Evolutionary conservation across 2,113 vertebrate species (phyloP), one percentile per base, ranked within the genome.

Genomic region (Petrocephalus microphthalmus): DNA sequence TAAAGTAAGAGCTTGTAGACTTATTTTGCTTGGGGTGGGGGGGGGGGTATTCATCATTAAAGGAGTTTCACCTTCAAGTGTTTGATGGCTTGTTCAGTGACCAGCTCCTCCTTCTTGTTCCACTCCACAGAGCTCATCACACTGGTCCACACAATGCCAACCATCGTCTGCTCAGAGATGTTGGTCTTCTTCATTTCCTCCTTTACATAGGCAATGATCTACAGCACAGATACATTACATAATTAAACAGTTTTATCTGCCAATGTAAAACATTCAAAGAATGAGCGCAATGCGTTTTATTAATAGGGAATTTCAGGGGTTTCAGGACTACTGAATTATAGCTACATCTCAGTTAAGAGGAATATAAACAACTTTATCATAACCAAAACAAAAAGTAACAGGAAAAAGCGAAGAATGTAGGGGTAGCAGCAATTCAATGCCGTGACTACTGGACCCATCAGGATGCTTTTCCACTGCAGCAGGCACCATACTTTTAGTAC

Each of bases 51-150:
- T 0, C 8, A 15, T 22, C 20, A 1, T 83, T 83, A 47, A 78
- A 78, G 33, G 13, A 25, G 42, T 20, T 53, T 57, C 78, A 95
- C 95, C 95, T 95, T 95, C 92, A 99, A 98, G 95, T 96, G 98
- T 97, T 99, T 99, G 96, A 99, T 99, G 97, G 98, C 98, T 97
- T 99, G 98, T 95, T 99, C 98, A 67, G 97, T 98, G 94, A 99
- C 97, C 91, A 99, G 96, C 96, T 99, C 98, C 92, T 99, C 98
- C 85, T 99, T 99, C 95, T 99, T 99, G 95, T 99, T 99, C 98
- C 98, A 99, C 89, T 99, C 98, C 88, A 99, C 98, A 0, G 94
- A 97, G 94, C 97, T 98, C 98, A 99, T 99, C 22, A 99, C 96
- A 82, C 97, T 98, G 60, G 96, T 97, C 98, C 98, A 99, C 89